Base-by-base conservation (phyloP, 2,113 vertebrate species). In the Ailurus styani region DNA sequence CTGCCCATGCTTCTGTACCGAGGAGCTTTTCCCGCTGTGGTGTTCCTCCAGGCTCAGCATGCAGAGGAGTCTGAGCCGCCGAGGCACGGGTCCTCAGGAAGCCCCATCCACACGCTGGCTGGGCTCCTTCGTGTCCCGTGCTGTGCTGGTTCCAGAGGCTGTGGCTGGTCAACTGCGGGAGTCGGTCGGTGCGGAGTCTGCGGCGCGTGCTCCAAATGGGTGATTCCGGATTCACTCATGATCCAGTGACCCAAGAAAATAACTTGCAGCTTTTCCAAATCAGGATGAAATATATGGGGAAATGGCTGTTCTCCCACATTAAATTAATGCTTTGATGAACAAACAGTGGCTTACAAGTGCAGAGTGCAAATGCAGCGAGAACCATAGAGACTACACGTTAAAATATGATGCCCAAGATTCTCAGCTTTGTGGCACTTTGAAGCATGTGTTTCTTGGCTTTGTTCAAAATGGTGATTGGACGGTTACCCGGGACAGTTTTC, bases 131-230 rank as follows among this genome's bases (percentile, higher is more conserved):
- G 57, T 5, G 1, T 31, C 40, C 17, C 15, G n/a, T 17, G 25
- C 3, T 0, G 0, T 1, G 42, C 2, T 13, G 29, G 29, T 23
- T 25, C 77, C 10, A 50, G 42, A 3, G 42, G 54, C 40, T 82
- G 11, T 27, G 11, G 25, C 13, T 21, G 31, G 52, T 31, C 31
- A 60, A 12, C 40, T 6, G 37, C 29, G 1, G 21, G 70, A 40
- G 25, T 7, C 27, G 3, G 47, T 45, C 66, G 13, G 23, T 12
- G 17, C 31, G 37, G 47, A 37, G 12, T 77, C 25, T 7, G n/a
- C 27, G 20, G 31, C 7, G 5, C 0, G 0, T 7, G 50, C 21
- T 8, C 55, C 72, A 45, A 14, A 5, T 0, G 12, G 15, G 21
- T 78, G 14, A 8, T 23, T 37, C 73, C 55, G n/a, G 54, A 20